Base-by-base conservation (phyloP, 2,797 vertebrate genomes). In the Tangara arthus region DNA sequence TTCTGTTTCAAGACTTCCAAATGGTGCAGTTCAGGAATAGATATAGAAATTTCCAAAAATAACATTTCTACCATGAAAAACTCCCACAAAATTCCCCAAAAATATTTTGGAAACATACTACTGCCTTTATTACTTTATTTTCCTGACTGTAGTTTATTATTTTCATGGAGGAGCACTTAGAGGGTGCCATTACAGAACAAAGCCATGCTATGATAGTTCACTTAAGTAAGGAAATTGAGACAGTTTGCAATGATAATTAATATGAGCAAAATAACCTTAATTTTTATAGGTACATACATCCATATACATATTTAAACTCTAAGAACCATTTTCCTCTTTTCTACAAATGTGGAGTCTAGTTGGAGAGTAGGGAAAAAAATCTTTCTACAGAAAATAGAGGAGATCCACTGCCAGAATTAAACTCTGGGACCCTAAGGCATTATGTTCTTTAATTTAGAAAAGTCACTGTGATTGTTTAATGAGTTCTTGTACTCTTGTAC, bases 1-100 rank as follows among this genome's bases (percentile, higher is more conserved):
- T 80, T 72, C 78, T 69, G n/a, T 70, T 91, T 89, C 42, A 72
- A 73, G 78, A 66, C 60, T 78, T 82, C 82, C 87, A 94, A 92
- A 59, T 89, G 42, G 70, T 84, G 35, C 71, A 80, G 82, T 44
- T 87, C 75, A 70, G 71, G 34, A 94, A 65, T 42, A 89, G 57
- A 90, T 81, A 56, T 0, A 75, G 75, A 69, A 7, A 70, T 59
- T 87, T 89, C 70, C 26, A 85, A 89, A 95, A 94, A 84, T 28
- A 91, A 84, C 17, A 47, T 55, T 56, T 87, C 59, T 65, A 68
- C 52, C 46, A 57, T 53, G 63, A 91, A 92, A 44, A 23, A 60
- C 80, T 92, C 72, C 8, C 30, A 47, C 22, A 80, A 90, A 72
- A 32, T 12, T 1, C 1, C 9, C 14, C 9, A 13, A 69, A 50